phyloP scores from a whole-genome alignment of 2,113 vertebrate genomes.

The Microcebus griseorufus region DNA sequence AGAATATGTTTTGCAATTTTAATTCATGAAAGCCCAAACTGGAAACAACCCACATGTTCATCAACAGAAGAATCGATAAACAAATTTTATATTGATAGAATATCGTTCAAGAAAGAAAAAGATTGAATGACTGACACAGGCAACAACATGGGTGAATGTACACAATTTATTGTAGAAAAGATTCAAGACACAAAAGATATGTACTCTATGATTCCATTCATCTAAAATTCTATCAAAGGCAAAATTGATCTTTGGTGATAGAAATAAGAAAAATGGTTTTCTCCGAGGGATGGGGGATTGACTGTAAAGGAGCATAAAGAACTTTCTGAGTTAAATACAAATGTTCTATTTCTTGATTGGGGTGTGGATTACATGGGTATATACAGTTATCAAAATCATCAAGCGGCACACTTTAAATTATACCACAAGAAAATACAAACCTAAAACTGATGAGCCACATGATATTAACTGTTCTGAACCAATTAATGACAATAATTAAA shows the following conservation, averaged over 20 bases:
- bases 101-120: background rate
- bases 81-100: background rate
- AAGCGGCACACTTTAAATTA: background rate
- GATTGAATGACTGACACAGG: background rate
- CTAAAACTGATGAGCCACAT: background rate
- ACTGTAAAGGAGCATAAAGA: background rate
- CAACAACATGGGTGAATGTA: background rate
- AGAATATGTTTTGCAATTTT: background rate
- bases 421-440: background rate
- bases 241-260: background rate
- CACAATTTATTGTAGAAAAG: background rate
- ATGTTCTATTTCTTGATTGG: background rate
- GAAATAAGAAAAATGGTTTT: background rate
- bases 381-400: background rate
- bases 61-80: background rate
- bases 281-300: background rate
- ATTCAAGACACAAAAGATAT: background rate
- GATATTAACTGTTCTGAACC: background rate
- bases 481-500: background rate
- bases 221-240: background rate
- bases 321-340: background rate
- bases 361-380: background rate
- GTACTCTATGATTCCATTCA: background rate
- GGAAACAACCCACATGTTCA: background rate
- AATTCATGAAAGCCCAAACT: background rate